Conservation (phyloP, 2,888 invertebrate species). For the Hedya salicella region DNA sequence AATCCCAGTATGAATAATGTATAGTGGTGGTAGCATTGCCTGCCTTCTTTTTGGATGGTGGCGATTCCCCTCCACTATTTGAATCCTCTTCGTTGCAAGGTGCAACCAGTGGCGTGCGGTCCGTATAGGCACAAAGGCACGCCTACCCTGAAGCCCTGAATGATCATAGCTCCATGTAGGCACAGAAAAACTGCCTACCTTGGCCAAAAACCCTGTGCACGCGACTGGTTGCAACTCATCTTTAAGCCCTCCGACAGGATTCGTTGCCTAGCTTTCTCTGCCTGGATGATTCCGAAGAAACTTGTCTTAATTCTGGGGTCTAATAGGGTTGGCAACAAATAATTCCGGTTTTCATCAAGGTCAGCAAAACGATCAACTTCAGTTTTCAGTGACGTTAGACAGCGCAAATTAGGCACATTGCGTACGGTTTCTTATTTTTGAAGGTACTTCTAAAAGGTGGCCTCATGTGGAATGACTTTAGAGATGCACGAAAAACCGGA, state of each 20-base stretch:
- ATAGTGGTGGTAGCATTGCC: too few relatives aligned
- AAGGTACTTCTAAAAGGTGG: conserved; percentile 44
- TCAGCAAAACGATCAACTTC: conserved; percentile 41
- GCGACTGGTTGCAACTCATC: background rate
- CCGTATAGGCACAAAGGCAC: too few relatives aligned
- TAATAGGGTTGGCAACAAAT: background rate
- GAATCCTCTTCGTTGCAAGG: too few relatives aligned
- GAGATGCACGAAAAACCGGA: conserved; percentile 50
- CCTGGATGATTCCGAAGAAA: background rate
- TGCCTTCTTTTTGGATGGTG: too few relatives aligned
- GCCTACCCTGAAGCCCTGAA: too few relatives aligned
- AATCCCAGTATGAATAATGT: too few relatives aligned
- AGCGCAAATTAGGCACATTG: conserved; percentile 33
- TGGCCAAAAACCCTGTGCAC: too few relatives aligned
- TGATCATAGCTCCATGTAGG: too few relatives aligned
- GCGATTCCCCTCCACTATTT: too few relatives aligned
- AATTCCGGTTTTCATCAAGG: background rate
- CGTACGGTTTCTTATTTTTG: conserved; percentile 41
- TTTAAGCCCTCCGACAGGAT: background rate
- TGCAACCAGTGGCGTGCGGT: too few relatives aligned
- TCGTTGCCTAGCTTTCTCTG: background rate
- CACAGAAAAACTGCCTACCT: too few relatives aligned
- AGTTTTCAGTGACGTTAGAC: conserved; percentile 45
- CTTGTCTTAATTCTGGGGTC: background rate
- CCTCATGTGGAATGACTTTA: conserved; percentile 48